These are phyloP conservation scores for Calonectris borealis DNA, from an alignment of 2,113 vertebrate species.

Conservation along the genomic window DNA sequence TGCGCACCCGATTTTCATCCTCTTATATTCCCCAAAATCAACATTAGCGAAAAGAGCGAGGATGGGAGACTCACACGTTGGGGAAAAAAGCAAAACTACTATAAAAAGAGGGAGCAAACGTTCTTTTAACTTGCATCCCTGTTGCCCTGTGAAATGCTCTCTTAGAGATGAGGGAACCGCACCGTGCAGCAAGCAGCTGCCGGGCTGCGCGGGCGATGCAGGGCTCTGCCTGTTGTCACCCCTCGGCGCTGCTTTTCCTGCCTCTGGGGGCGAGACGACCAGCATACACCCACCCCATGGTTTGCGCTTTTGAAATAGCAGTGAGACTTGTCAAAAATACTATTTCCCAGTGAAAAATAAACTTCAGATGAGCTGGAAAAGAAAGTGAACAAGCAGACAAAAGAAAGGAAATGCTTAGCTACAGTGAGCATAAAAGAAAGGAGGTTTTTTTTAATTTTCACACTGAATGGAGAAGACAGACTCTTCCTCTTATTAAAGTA, in stretches of 20 bases:
- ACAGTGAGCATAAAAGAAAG: background rate
- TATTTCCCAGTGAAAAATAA: background rate
- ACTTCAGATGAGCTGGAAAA: background rate
- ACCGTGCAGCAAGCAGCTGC: too few species aligned
- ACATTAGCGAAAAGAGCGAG: fast-evolving
- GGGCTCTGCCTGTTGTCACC: background rate
- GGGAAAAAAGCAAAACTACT: background rate
- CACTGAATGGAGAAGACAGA: background rate
- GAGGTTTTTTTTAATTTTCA: background rate
- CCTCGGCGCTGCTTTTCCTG: background rate
- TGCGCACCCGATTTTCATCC: background rate
- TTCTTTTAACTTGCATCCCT: background rate
- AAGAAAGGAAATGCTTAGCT: background rate
- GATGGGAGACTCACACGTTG: background rate
- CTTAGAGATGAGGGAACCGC: background rate
- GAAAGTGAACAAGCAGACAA: background rate
- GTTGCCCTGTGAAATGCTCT: too few species aligned
- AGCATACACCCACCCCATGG: too few species aligned
- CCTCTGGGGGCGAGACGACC: background rate
- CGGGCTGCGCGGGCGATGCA: background rate
- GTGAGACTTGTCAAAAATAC: background rate
- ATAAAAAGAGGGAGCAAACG: background rate
- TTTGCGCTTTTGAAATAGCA: background rate
- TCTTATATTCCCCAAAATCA: background rate
- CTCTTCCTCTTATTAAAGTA: background rate